These are phyloP conservation scores for Melanostoma scalare DNA, from an alignment of 2,888 invertebrate species.

Conservation along the genomic window DNA sequence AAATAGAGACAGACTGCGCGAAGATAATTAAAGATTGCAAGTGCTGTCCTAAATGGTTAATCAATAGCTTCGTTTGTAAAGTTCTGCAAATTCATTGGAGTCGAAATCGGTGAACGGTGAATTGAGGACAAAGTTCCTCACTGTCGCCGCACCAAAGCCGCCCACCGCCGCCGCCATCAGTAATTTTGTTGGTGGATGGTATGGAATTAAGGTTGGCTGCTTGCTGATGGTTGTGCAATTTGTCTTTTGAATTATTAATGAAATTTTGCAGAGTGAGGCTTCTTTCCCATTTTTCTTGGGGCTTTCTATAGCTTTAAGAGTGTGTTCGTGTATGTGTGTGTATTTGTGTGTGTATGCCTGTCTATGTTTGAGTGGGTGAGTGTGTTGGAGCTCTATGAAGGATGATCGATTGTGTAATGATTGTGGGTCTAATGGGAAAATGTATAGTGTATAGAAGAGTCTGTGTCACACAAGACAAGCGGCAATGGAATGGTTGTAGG, in stretches of 20 bases:
- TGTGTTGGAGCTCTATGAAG: conserved; percentile 23
- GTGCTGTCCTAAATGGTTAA: conserved; percentile 72
- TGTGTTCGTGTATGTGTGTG: background rate
- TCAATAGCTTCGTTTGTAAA: conserved; percentile 67
- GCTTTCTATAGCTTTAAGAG: conserved; percentile 10
- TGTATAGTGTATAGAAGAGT: background rate
- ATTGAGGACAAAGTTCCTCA: conserved; percentile 39
- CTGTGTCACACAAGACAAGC: conserved; percentile 5
- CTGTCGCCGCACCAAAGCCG: too few relatives aligned
- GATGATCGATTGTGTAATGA: conserved; percentile 71
- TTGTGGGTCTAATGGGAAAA: conserved; percentile 50
- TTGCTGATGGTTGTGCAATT: conserved; percentile 75
- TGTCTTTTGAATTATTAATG: conserved; percentile 81
- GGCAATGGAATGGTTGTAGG: conserved; percentile 33
- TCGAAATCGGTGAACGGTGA: conserved; percentile 35
- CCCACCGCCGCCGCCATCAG: background rate
- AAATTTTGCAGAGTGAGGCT: conserved; percentile 69
- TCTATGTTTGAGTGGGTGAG: background rate
- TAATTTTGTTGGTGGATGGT: conserved; percentile 14
- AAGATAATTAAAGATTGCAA: conserved; percentile 72
- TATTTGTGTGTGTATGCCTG: conserved; percentile 37
- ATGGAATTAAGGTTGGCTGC: conserved; percentile 13
- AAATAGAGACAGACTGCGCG: conserved; percentile 43
- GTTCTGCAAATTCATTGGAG: conserved; percentile 65
- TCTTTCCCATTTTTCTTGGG: conserved; percentile 49